Base-by-base conservation (phyloP, 1,140 invertebrate species). In the Hetaerina americana region DNA sequence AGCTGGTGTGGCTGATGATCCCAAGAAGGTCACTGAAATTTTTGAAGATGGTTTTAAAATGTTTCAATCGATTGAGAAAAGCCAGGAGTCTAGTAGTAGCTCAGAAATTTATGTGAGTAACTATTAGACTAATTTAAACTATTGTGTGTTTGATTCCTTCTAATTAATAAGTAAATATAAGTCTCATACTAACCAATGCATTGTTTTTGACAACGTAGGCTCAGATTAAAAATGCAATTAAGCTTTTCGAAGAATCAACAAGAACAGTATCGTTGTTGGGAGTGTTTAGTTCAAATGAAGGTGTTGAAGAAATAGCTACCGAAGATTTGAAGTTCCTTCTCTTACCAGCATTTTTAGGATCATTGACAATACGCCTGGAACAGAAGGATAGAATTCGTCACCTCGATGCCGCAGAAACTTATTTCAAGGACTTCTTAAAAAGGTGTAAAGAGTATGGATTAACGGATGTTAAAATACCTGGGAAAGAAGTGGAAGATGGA, bases 251-350 rank as follows among this genome's bases (percentile, higher is more conserved):
- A 82, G 84, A 92, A 76, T 83, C 87, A 0, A 95, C 93, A 22
- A 85, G 84, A 74, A 79, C 93, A 69, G 92, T 95, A 0, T 94
- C 92, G 5, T 73, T 89, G 49, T 83, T 90, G 0, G 88, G 86
- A 66, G 85, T 97, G 80, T 97, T 97, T 77, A 96, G 93, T 80
- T 79, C 80, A 28, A 97, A 97, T 82, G 96, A 98, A 85, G 84
- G 82, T 26, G 84, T 94, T 66, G 92, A 95, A 70, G 96, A 98
- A 83, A 79, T 97, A 12, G 81, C 92, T 0, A 94, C 94, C 15
- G 88, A 89, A 74, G 89, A 94, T 77, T 79, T 98, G 1, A 93
- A 92, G 77, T 94, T 93, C 76, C 85, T 96, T 68, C 79, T 96
- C 0, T 77, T 96, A 18, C 94, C 94, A 0, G 92, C 89, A 24